Evolutionary conservation across 1,140 invertebrate species (phyloP).

Genomic region (Meteorus sp.): DNA sequence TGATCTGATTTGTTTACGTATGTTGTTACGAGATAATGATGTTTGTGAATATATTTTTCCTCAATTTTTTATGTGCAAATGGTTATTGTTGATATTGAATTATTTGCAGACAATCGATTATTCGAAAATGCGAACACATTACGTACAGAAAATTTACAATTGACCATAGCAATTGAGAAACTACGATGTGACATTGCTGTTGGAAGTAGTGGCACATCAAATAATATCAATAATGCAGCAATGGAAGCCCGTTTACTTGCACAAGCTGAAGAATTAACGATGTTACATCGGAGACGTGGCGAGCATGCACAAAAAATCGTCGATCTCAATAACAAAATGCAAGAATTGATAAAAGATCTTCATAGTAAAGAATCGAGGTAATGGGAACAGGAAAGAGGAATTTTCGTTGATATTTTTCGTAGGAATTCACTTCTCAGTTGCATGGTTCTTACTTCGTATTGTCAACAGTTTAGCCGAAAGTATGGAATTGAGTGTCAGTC

Average conservation of each 20-base stretch:
- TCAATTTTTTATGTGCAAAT: constrained; percentile 1
- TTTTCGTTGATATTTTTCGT: no score
- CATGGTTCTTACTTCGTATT: constrained; percentile 26
- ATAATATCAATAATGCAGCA: constrained; percentile 53
- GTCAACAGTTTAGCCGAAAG: constrained; percentile 71
- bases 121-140: constrained; percentile 81
- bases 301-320: constrained; percentile 94
- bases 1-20: constrained; percentile 23
- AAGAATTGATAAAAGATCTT: constrained; percentile 82
- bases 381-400: no score
- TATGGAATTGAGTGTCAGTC: constrained; percentile 64
- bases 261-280: constrained; percentile 91
- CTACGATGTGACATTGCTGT: constrained; percentile 62
- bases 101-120: constrained; percentile 78
- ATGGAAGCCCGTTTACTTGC: constrained; percentile 83
- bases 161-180: constrained; percentile 83
- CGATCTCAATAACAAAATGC: constrained; percentile 82
- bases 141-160: constrained; percentile 79
- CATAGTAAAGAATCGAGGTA: constrained; percentile 75
- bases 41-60: background rate
- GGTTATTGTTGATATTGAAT: constrained; percentile 25
- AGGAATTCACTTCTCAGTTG: background rate
- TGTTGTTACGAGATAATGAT: background rate
- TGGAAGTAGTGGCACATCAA: constrained; percentile 45
- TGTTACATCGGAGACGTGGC: constrained; percentile 82